Evolutionary conservation across 2,888 invertebrate genomes (phyloP).

Genomic region (Adela reaumurella): DNA sequence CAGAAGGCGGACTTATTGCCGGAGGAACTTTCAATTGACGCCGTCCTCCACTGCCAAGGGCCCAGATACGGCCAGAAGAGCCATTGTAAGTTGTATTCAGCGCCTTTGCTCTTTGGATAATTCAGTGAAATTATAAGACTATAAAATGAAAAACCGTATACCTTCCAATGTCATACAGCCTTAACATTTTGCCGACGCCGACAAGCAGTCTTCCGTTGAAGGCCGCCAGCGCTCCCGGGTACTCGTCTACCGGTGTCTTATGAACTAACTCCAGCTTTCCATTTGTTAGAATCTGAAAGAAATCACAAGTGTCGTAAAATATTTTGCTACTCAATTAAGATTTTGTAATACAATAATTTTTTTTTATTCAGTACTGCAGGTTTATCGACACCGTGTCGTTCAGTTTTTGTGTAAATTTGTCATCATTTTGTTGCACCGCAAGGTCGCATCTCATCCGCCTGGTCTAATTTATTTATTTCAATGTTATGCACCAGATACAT

Average conservation of each 20-base stretch:
- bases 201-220: constrained; percentile 91
- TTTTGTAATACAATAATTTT: not conserved
- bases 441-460: no score
- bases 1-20: no score
- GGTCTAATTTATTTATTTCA: no score
- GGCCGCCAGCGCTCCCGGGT: constrained; percentile 82
- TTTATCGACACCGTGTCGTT: constrained; percentile 21
- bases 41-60: no score
- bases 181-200: constrained; percentile 86
- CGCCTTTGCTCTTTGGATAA: no score
- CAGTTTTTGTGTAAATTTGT: constrained; percentile 21
- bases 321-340: constrained; percentile 1
- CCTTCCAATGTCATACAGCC: constrained; percentile 95
- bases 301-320: constrained; percentile 8
- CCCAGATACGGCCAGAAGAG: no score
- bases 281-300: constrained; percentile 59
- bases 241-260: constrained; percentile 89
- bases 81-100: no score
- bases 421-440: no score
- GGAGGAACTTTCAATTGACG: no score
- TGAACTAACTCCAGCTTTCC: constrained; percentile 88
- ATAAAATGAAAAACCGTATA: no score
- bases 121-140: no score
- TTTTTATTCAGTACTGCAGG: constrained; percentile 31
- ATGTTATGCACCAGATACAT: no score